Base-by-base conservation (phyloP, 2,888 invertebrate genomes). In the Lottia gigantea region DNA sequence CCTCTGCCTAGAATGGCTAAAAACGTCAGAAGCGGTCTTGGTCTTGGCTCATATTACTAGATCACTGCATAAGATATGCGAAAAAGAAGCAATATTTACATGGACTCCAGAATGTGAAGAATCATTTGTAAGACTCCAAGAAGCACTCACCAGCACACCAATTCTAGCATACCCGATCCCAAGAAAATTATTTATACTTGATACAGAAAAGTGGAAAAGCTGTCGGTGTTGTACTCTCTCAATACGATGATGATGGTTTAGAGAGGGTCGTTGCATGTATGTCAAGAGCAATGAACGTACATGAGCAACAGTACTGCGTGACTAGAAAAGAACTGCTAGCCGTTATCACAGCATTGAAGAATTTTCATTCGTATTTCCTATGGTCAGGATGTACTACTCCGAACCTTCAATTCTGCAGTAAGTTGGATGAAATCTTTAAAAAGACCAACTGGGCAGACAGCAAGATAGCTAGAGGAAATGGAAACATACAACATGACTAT, bases 101-200 rank as follows among this genome's bases (percentile, higher is more conserved):
- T 79, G 73, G 72, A 70, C 23, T 63, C 62, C 12, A 63, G 74
- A 67, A 0, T 31, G 46, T 25, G 62, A 67, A 12, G 15, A 47
- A 55, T 40, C 71, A 4, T 76, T 77, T 55, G 46, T 66, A 12
- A 23, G 1, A 8, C 67, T 77, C 23, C 71, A 74, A 31, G 55
- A 25, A 1, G 16, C 15, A 3, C 64, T 82, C 19, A 63, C 40
- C 23, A 40, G 16, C 2, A n/a, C 63, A 31, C 31, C 26, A n/a
- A 63, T 63, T 25, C n/a, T 63, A 26, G 63, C 23, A 26, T 63
- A 63, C n/a, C 31, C 63, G 12, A 40, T 16, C 7, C 31, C 63
- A 26, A 2, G 63, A 1, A 14, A 40, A 16, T 19, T 46, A n/a
- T 46, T 65, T 19, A 65, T 65, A 26, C 11, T 65, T 14, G 66